Evolutionary conservation across 2,797 vertebrate genomes (phyloP).

Genomic region (Hyperoplus immaculatus): DNA sequence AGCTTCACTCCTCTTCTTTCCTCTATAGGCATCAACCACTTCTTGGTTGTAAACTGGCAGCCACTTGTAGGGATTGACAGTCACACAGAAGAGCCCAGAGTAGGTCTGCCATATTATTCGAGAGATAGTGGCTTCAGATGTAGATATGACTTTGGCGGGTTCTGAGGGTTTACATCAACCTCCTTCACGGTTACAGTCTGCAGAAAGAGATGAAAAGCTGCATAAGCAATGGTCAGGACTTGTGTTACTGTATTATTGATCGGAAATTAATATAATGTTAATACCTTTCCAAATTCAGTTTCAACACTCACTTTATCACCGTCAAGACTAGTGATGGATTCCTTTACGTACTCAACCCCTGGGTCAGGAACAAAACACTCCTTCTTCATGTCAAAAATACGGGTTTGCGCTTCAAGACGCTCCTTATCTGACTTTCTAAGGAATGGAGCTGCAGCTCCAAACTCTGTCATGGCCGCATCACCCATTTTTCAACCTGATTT

Average conservation of each 20-base stretch:
- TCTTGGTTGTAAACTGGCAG: slow-evolving; percentile 90
- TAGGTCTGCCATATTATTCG: slow-evolving; percentile 82
- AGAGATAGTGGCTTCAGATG: neutral
- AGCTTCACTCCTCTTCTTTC: slow-evolving; percentile 91
- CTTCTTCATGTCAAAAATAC: slow-evolving; percentile 92
- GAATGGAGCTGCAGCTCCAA: slow-evolving; percentile 88
- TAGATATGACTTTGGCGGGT: slow-evolving; percentile 82
- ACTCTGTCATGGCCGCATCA: slow-evolving; percentile 86
- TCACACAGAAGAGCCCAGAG: slow-evolving; percentile 91
- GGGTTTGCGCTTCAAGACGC: slow-evolving; percentile 89
- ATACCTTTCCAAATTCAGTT: slow-evolving; percentile 87
- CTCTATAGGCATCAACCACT: slow-evolving; percentile 89
- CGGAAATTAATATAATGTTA: neutral
- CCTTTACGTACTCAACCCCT: slow-evolving; percentile 89
- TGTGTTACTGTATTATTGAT: neutral
- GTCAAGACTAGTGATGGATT: slow-evolving; percentile 85
- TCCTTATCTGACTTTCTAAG: slow-evolving; percentile 91
- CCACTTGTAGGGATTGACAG: slow-evolving; percentile 91
- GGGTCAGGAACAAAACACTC: slow-evolving; percentile 90
- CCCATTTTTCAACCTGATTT: slow-evolving; percentile 75
- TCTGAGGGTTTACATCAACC: slow-evolving; percentile 83
- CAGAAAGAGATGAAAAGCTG: neutral
- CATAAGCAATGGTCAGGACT: neutral
- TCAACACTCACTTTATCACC: slow-evolving; percentile 91
- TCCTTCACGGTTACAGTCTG: slow-evolving; percentile 90